Base-by-base conservation (phyloP, 2,888 invertebrate genomes). In the Pterostichus madidus region DNA sequence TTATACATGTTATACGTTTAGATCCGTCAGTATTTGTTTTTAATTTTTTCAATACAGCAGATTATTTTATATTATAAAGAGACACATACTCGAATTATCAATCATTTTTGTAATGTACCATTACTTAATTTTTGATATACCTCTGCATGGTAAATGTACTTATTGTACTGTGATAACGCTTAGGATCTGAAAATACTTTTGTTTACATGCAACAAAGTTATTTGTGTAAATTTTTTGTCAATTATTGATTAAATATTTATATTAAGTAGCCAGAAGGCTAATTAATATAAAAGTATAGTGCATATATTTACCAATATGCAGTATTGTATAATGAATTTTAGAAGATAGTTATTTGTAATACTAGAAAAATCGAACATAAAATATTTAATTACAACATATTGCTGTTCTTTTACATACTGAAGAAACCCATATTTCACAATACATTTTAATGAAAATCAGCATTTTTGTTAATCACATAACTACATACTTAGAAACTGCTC, bases 91-190 rank as follows among this genome's bases (percentile, higher is more conserved):
- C 44, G 10, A 17, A 8, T 59, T 46, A 61, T 78, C 35, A 59
- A 10, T 35, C 24, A 56, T 32, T 35, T 35, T 56, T 39, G 80
- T 80, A 64, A 80, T 80, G 80, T 80, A 80, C 78, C 78, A 79
- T 79, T 79, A 79, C 78, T 61, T 11, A 15, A 44, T 61, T 61
- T 79, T 79, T 61, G 61, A 68, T 80, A 71, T 80, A 80, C 75
- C 81, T 75, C 39, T 56, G 11, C 46, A 75, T 75, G 61, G 75
- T 75, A 81, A 81, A 81, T 81, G 81, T 81, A 81, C 81, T 81
- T 81, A 81, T 59, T 59, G 61, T 81, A 81, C 81, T 81, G 81
- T 81, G 81, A 81, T 81, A 81, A 75, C 59, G 31, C 68, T 49
- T 56, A 81, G 81, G 49, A 81, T 81, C 81, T 81, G 61, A 56